These are phyloP conservation scores for Lepidurus apus DNA, from an alignment of 1,140 invertebrate genomes.

Conservation along the genomic window DNA sequence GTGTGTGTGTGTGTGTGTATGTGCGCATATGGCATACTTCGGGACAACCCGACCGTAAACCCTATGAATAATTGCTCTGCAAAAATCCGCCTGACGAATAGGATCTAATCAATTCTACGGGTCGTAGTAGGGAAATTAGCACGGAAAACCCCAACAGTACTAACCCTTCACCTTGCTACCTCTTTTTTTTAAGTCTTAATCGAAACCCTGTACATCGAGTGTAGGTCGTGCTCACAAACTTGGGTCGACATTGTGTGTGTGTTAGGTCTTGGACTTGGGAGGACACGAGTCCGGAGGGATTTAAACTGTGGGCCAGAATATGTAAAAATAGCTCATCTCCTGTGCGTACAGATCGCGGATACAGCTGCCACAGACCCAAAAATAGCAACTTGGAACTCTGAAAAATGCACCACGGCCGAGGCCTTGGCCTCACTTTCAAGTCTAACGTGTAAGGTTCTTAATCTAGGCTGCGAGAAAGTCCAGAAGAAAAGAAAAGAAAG, in stretches of 20 bases:
- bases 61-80: not conserved
- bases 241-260: not conserved
- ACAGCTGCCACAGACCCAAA: not conserved
- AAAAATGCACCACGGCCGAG: not conserved
- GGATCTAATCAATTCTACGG: too few relatives aligned
- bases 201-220: too few relatives aligned
- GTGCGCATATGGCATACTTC: slow-evolving; percentile 9
- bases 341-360: slow-evolving; percentile 5
- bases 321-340: not conserved
- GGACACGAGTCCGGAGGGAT: not conserved
- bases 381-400: not conserved
- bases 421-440: not conserved
- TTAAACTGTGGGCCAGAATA: not conserved
- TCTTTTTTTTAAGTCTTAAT: too few relatives aligned
- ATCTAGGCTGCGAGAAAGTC: not conserved
- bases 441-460: not conserved
- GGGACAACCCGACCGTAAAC: not conserved
- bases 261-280: not conserved
- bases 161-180: too few relatives aligned
- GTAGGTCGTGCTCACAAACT: too few relatives aligned
- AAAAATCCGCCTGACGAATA: not conserved
- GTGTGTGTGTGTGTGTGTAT: slow-evolving; percentile 3
- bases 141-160: too few relatives aligned
- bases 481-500: not conserved
- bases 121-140: too few relatives aligned